Conservation (phyloP, 2,888 invertebrate species). For the Thysanoteuthis rhombus region DNA sequence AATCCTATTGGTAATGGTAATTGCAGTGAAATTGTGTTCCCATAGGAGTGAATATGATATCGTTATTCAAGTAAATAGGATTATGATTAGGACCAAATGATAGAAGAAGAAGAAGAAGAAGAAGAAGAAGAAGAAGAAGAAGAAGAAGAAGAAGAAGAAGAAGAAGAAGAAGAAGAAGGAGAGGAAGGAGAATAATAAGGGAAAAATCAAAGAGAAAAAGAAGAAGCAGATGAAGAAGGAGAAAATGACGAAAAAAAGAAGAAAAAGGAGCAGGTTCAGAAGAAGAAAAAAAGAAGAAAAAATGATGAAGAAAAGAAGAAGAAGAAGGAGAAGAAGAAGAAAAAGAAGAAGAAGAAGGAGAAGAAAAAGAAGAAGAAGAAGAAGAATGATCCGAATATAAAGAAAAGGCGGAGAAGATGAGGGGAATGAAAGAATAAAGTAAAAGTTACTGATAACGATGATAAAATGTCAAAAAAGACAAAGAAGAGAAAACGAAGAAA, state of each 20-base stretch:
- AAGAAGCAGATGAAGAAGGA: rapidly evolving
- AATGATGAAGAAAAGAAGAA: background rate
- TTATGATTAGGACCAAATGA: no score
- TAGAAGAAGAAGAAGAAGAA: background rate
- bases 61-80: no score
- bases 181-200: background rate
- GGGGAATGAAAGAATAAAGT: background rate
- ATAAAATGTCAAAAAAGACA: no score
- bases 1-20: no score
- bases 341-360: background rate
- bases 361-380: background rate
- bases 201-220: background rate
- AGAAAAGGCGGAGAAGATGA: background rate
- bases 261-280: background rate
- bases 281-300: background rate
- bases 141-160: background rate
- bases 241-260: background rate
- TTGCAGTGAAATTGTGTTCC: no score
- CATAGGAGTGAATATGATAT: no score
- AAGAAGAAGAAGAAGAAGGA: background rate
- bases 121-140: background rate
- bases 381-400: background rate
- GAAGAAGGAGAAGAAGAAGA: background rate
- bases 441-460: no score
- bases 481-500: background rate